phyloP scores from a whole-genome alignment of 2,888 invertebrate species.

The Fissipunctia ypsillon region DNA sequence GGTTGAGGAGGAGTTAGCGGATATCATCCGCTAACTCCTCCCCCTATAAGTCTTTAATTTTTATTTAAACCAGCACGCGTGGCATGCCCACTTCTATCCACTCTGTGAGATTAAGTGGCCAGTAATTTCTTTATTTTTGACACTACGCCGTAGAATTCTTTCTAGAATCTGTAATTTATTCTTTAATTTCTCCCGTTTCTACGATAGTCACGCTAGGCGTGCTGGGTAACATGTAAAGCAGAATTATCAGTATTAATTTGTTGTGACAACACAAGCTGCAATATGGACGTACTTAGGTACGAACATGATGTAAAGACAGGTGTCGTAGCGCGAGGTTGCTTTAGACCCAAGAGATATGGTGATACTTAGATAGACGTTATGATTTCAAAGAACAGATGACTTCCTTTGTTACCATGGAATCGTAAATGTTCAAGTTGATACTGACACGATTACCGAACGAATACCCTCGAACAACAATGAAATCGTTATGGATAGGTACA shows the following conservation, averaged over 20 bases:
- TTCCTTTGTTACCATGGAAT: constrained; percentile 1
- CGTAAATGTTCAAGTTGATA: neutral
- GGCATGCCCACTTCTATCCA: neutral
- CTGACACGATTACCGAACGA: neutral
- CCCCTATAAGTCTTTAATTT: too few relatives aligned
- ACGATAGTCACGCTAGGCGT: neutral
- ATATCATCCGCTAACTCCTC: too few relatives aligned
- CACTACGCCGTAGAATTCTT: neutral
- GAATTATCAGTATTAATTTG: neutral
- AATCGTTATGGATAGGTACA: constrained; percentile 1
- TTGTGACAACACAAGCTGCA: neutral
- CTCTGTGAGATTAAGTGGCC: neutral
- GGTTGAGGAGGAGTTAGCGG: too few relatives aligned
- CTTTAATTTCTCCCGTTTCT: neutral
- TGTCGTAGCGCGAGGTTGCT: neutral
- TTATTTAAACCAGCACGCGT: too few relatives aligned
- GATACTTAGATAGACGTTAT: constrained; percentile 1
- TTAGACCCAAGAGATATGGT: neutral
- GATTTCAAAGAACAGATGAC: constrained; percentile 15
- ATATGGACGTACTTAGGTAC: neutral
- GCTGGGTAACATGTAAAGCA: too few relatives aligned
- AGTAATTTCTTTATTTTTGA: neutral
- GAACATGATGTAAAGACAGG: neutral
- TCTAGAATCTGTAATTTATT: neutral
- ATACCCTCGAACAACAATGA: neutral